Conservation (phyloP, 2,113 vertebrate genomes). For the Hemibagrus wyckioides region DNA sequence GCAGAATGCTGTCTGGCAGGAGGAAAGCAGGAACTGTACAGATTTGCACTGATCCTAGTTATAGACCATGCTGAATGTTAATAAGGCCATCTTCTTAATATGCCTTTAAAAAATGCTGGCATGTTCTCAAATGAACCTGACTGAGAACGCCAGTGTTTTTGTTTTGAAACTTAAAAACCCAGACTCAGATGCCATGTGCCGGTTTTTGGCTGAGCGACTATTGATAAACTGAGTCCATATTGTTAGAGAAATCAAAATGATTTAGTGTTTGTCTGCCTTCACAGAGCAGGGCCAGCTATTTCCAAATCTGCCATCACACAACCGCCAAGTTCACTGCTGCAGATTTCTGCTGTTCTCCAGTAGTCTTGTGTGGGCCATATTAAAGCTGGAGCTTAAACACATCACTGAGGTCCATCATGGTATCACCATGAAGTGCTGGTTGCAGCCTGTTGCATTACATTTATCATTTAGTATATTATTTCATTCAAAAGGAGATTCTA, state of each 20-base stretch:
- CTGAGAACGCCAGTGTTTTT: neutral
- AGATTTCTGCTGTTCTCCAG: neutral
- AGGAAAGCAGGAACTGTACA: constrained; percentile 4
- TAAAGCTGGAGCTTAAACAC: neutral
- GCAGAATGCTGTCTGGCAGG: constrained; percentile 12
- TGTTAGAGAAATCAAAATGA: constrained; percentile 8
- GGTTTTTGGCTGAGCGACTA: neutral
- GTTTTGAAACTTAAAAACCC: neutral
- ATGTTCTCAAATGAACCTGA: neutral
- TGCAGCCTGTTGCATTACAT: neutral
- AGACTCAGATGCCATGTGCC: neutral
- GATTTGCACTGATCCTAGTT: constrained; percentile 10
- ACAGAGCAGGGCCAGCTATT: neutral
- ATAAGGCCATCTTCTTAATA: neutral
- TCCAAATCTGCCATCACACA: neutral
- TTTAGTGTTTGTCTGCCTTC: constrained; percentile 6
- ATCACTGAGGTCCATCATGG: neutral
- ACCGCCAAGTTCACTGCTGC: neutral
- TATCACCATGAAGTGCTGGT: neutral
- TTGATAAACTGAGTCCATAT: constrained; percentile 13
- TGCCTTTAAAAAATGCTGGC: neutral
- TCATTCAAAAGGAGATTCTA: neutral
- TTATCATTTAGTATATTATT: neutral
- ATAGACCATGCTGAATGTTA: neutral
- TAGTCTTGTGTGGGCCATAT: neutral